Conservation (phyloP, 2,113 vertebrate genomes). For the Hypocryptadius cinnamomeus region DNA sequence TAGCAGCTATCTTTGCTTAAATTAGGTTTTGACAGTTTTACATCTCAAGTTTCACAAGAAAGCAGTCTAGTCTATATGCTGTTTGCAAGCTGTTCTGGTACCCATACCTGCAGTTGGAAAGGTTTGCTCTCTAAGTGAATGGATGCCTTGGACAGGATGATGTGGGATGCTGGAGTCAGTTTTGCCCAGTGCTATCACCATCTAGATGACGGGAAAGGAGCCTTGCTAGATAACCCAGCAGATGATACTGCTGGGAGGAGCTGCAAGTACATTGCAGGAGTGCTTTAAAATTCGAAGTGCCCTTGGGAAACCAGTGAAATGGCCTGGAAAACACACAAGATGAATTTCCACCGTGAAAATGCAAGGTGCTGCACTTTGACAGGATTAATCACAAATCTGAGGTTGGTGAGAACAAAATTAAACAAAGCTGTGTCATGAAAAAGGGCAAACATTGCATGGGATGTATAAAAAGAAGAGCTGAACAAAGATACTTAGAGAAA, state of each 20-base stretch:
- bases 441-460: not conserved
- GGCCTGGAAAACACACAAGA: slow-evolving; percentile 18
- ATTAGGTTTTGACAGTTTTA: not conserved
- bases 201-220: not conserved
- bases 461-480: not conserved
- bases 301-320: slow-evolving; percentile 22
- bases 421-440: not conserved
- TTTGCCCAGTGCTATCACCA: not conserved
- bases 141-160: not conserved
- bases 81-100: not conserved
- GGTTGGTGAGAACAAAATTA: not conserved
- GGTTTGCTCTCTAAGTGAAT: not conserved
- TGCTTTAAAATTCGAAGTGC: not conserved
- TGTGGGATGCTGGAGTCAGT: not conserved
- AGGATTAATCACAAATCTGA: slow-evolving; percentile 16
- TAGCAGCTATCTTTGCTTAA: not conserved
- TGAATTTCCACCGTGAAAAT: not conserved
- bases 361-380: slow-evolving; percentile 4
- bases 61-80: not conserved
- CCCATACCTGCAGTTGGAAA: not conserved
- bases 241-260: not conserved
- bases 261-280: not conserved
- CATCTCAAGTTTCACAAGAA: not conserved
- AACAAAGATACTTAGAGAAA: not conserved
- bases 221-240: not conserved